These are phyloP conservation scores for Fringilla coelebs DNA, from an alignment of 2,797 vertebrate species.

Conservation along the genomic window DNA sequence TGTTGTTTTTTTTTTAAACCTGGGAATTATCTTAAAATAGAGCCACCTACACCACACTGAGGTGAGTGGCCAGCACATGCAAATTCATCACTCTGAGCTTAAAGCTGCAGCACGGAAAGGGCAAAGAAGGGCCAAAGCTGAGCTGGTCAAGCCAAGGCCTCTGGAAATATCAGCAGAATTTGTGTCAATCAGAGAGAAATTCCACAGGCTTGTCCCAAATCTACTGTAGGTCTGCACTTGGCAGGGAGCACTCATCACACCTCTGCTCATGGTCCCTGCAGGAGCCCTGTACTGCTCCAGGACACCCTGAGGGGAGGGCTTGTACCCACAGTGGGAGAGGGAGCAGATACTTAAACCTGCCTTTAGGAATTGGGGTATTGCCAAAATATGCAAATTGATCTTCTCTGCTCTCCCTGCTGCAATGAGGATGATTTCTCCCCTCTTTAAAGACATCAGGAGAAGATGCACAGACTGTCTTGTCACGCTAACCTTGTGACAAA, in stretches of 20 bases:
- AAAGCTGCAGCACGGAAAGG: background rate
- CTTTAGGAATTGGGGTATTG: background rate
- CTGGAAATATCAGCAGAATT: background rate
- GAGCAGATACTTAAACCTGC: background rate
- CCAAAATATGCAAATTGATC: background rate
- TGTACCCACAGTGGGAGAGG: background rate
- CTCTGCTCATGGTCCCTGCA: background rate
- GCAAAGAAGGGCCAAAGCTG: background rate
- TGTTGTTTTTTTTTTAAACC: background rate
- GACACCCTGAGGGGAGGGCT: background rate
- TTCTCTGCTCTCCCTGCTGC: background rate
- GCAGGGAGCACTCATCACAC: fast-evolving
- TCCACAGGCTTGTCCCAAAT: background rate
- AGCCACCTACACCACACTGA: fast-evolving
- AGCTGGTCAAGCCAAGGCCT: background rate
- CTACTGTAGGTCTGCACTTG: background rate
- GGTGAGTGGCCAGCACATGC: background rate
- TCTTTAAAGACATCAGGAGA: background rate
- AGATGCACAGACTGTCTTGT: background rate
- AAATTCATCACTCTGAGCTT: background rate
- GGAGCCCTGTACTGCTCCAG: background rate
- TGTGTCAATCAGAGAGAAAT: background rate
- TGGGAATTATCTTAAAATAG: background rate
- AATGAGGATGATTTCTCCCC: background rate
- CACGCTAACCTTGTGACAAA: background rate